phyloP scores from a whole-genome alignment of 2,888 invertebrate genomes.

The Coelinius sp. region DNA sequence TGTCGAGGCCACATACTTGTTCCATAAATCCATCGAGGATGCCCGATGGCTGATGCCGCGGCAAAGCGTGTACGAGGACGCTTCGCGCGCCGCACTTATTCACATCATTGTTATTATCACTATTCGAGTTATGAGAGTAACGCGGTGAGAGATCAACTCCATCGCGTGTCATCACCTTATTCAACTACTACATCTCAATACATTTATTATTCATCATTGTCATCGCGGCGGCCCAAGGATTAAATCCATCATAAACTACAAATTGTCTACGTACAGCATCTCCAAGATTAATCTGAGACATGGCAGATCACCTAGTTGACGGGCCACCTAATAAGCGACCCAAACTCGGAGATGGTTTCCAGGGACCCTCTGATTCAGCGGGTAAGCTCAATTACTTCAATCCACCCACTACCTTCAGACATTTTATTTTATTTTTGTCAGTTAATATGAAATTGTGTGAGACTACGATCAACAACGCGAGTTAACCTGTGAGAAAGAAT shows the following conservation, averaged over 20 bases:
- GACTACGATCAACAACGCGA: not conserved
- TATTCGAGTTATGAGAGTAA: constrained; percentile 42
- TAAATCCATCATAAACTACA: constrained; percentile 45
- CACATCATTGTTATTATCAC: constrained; percentile 60
- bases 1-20: constrained; percentile 38
- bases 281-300: constrained; percentile 66
- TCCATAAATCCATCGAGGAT: constrained; percentile 74
- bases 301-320: constrained; percentile 96
- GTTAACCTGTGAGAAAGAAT: constrained; percentile 15
- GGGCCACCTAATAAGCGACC: constrained; percentile 97
- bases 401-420: not conserved
- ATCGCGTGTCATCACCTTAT: constrained; percentile 37
- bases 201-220: constrained; percentile 30
- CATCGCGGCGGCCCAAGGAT: constrained; percentile 39
- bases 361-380: constrained; percentile 85
- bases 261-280: not conserved
- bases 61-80: constrained; percentile 79
- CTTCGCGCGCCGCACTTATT: constrained; percentile 65
- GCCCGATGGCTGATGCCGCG: constrained; percentile 86
- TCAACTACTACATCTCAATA: constrained; percentile 42
- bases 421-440: constrained; percentile 1
- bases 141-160: constrained; percentile 44
- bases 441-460: constrained; percentile 12
- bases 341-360: constrained; percentile 88
- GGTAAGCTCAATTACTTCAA: constrained; percentile 74